Base-by-base conservation (phyloP, 2,797 vertebrate species). In the Phoxinus dragarum region DNA sequence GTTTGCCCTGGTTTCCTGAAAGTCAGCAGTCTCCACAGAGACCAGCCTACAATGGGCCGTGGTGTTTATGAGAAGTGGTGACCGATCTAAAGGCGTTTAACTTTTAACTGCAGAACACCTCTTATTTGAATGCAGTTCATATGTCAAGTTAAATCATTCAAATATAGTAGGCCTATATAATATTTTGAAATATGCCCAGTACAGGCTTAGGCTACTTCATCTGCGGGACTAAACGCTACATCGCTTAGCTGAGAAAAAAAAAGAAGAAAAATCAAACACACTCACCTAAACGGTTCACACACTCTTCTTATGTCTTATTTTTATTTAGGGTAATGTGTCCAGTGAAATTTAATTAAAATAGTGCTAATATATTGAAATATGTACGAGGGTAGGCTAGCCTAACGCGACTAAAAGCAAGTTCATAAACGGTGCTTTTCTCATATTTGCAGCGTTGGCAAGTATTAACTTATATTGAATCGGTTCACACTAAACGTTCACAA, bases 1-100 rank as follows among this genome's bases (percentile, higher is more conserved):
- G 90, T 94, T 93, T 94, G 90, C 88, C 86, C 90, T 92, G 87
- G 90, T 90, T 93, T 94, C 90, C 91, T 67, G 23, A 86, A 86
- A 90, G 87, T 47, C 6, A 71, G 38, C 77, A 79, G 64, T 88
- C 79, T 88, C 85, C 47, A 76, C 76, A 59, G 44, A 71, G 67
- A 59, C 66, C 27, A 27, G 27, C 27, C 27, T 49, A 78, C 75
- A 72, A 80, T 52, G 75, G 23, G 52, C 67, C 12, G 9, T 14
- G 1, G 31, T 49, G 67, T 47, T 85, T 72, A 64, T 36, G 27
- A 68, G 61, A 49, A 36, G 19, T 16, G 61, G 64, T 36, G 27
- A 68, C 68, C 27, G 38, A 12, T 11, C 61, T 52, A 47, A 17
- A 56, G 2, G 9, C n/a, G 5, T 59, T 27, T 31, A 27, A 16